A percentile compares a stretch with the other conserved stretches of the same genome.
Conservation (phyloP, 2,113 vertebrate genomes). For the Laterallus jamaicensis region DNA sequence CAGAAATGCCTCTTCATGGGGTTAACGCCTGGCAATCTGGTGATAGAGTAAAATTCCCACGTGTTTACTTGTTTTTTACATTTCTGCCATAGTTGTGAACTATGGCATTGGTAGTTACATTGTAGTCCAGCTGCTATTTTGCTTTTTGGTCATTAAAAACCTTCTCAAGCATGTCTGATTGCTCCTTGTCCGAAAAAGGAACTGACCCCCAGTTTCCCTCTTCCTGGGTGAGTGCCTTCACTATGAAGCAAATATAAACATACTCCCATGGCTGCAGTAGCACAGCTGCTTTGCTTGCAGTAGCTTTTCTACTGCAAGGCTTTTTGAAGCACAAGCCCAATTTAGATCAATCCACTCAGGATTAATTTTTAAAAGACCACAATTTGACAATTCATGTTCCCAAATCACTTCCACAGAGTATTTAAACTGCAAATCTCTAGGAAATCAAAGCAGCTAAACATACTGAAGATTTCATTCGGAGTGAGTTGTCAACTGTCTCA, state of each 20-base stretch:
- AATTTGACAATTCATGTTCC: not conserved
- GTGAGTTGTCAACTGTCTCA: not conserved
- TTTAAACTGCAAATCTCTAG: not conserved
- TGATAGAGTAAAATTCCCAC: not conserved
- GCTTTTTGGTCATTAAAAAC: not conserved
- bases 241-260: not conserved
- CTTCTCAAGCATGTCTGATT: not conserved
- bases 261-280: not conserved
- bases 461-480: slow-evolving; percentile 37
- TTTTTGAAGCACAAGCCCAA: not conserved
- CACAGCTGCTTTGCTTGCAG: not conserved
- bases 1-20: not conserved
- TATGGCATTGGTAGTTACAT: not conserved
- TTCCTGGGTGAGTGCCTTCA: not conserved
- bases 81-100: not conserved
- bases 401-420: not conserved
- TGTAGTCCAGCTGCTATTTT: not conserved
- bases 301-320: not conserved
- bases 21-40: not conserved
- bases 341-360: not conserved
- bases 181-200: not conserved
- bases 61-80: not conserved
- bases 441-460: slow-evolving; percentile 5
- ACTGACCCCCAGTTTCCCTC: not conserved
- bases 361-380: not conserved